Base-by-base conservation (phyloP, 2,797 vertebrate species). In the Alfaro cultratus region DNA sequence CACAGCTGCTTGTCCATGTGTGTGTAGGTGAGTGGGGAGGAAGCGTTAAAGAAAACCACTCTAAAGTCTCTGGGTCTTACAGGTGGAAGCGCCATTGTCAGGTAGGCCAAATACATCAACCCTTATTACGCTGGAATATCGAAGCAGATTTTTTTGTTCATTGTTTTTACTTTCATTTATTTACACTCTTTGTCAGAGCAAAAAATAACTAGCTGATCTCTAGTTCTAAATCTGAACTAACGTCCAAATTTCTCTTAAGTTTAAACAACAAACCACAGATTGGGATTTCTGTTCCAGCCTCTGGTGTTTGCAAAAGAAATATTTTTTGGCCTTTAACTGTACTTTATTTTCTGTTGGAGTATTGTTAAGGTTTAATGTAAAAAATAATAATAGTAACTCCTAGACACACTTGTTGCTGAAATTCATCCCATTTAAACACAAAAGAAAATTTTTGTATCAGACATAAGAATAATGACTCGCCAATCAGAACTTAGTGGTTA, bases 11-110 rank as follows among this genome's bases (percentile, higher is more conserved):
- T 75, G 23, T 79, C 26, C 49, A 49, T 81, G 41, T 71, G 68
- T 45, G 11, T 83, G 55, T 89, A 99, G 98, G 91, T 99, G 79
- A 88, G 91, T 7, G 99, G 99, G 15, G 94, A 94, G 89, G 95
- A 96, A 10, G 95, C 96, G 0, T 89, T 99, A 15, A 96, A 96
- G 94, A 96, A 92, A 82, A 95, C 96, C 0, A 97, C 96, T 0
- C 93, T 99, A 76, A 98, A 96, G 94, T 98, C 97, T 0, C 95
- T 99, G 80, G 98, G 99, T 64, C 94, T 99, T 53, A 98, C 96
- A 0, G 96, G 96, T 86, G 98, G 98, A 93, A 99, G 93, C 85
- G 99, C 98, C 86, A 97, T 97, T 62, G 90, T 99, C 92, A 97
- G 99, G 99, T 99, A 81, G 16, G 47, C 7, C 21, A 13, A 31